Evolutionary conservation across 2,797 vertebrate species (phyloP).

Genomic region (Aldrovandia affinis): DNA sequence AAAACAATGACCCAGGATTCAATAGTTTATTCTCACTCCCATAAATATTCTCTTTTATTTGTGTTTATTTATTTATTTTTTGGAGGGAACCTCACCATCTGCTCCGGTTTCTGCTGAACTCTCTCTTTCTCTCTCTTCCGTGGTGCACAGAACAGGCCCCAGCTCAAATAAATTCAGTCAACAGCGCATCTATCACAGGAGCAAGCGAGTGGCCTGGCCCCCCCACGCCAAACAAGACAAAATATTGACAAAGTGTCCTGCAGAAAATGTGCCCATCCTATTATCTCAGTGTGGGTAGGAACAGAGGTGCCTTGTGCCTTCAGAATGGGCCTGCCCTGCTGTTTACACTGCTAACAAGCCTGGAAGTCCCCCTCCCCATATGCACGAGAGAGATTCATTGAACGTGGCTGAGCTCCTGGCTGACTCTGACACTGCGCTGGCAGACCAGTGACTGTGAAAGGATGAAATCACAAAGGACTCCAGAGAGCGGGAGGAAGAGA

Average conservation of each 20-base stretch:
- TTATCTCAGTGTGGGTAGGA: constrained; percentile 71
- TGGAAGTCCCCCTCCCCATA: constrained; percentile 36
- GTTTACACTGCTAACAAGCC: constrained; percentile 65
- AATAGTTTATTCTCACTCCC: background rate
- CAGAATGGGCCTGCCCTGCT: constrained; percentile 58
- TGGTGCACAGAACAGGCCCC: constrained; percentile 26
- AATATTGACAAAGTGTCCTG: constrained; percentile 79
- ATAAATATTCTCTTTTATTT: constrained; percentile 23
- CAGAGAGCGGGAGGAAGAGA: background rate
- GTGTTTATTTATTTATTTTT: background rate
- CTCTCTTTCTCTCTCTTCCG: background rate
- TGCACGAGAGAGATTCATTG: background rate
- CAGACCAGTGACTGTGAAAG: background rate
- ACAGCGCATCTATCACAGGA: constrained; percentile 71
- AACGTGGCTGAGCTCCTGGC: background rate
- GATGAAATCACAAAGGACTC: background rate
- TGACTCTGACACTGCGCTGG: background rate
- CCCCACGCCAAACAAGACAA: constrained; percentile 69
- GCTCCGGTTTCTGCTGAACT: constrained; percentile 10
- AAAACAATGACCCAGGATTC: background rate
- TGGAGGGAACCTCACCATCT: constrained; percentile 21
- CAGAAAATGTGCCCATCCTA: constrained; percentile 67
- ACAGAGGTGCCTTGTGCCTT: constrained; percentile 64
- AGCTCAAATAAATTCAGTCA: constrained; percentile 61
- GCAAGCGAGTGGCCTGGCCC: constrained; percentile 55